Evolutionary conservation across 2,113 vertebrate species (phyloP).

Genomic region (Ochotona curzoniae): DNA sequence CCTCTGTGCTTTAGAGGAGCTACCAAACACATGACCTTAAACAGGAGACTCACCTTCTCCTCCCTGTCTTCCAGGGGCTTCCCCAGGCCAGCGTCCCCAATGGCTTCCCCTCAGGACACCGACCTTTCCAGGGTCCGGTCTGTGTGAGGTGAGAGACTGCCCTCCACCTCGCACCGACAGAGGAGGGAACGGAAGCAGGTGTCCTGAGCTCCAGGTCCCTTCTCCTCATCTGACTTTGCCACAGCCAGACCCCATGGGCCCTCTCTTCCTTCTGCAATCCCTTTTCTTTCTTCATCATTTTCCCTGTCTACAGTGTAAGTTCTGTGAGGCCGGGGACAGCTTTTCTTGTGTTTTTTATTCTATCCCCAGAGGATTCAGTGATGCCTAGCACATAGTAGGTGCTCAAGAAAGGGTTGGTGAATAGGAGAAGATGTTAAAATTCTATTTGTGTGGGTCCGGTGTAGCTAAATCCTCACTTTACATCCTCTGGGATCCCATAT

Average conservation of each 20-base stretch:
- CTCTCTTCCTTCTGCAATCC: neutral
- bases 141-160: rapidly evolving
- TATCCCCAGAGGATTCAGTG: neutral
- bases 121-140: too few species aligned
- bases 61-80: neutral
- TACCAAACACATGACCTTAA: neutral
- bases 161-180: neutral
- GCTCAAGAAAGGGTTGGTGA: neutral
- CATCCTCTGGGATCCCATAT: too few species aligned
- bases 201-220: rapidly evolving
- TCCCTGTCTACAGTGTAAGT: rapidly evolving
- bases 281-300: neutral
- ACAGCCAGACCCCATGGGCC: neutral
- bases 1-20: neutral
- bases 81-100: neutral
- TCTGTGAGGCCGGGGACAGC: neutral
- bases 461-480: too few species aligned
- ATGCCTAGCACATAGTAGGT: neutral
- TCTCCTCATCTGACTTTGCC: neutral
- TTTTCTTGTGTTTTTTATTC: neutral
- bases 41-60: neutral
- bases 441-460: neutral
- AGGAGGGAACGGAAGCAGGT: rapidly evolving
- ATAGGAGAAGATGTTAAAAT: neutral
- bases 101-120: neutral